A percentile compares a stretch with the other conserved stretches of the same genome.
Conservation (phyloP, 2,888 invertebrate species). For the Leptinotarsa rubiginosa region DNA sequence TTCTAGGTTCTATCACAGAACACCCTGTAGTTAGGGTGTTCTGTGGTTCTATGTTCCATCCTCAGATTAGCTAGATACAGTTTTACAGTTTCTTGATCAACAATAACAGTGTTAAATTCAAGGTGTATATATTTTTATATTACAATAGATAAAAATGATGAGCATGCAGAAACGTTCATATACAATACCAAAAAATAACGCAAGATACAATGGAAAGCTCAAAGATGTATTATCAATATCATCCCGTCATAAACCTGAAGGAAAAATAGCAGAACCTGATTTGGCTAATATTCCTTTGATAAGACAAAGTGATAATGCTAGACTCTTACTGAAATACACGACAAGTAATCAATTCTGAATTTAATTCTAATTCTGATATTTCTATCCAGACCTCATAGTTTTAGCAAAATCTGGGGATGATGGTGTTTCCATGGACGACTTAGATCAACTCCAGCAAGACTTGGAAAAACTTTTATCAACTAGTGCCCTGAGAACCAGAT, state of each 20-base stretch:
- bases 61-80: no score
- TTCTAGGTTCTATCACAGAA: no score
- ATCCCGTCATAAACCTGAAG: conserved; percentile 42
- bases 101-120: background rate
- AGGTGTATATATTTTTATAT: no score
- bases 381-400: conserved; percentile 60
- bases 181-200: conserved; percentile 43
- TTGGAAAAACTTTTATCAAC: conserved; percentile 87
- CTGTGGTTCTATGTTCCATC: no score
- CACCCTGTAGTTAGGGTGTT: no score
- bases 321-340: conserved; percentile 76
- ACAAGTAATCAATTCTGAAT: conserved; percentile 60
- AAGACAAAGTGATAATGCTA: conserved; percentile 76
- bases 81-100: background rate
- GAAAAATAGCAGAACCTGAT: conserved; percentile 45
- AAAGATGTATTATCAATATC: conserved; percentile 50
- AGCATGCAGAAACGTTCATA: conserved; percentile 35
- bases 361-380: background rate
- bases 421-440: conserved; percentile 86
- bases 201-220: conserved; percentile 50
- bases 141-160: conserved; percentile 24
- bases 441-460: conserved; percentile 88
- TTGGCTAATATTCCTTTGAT: conserved; percentile 71
- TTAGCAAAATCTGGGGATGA: conserved; percentile 79
- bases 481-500: conserved; percentile 82